These are phyloP conservation scores for Chloromyia formosa DNA, from an alignment of 2,888 invertebrate species.

Conservation along the genomic window DNA sequence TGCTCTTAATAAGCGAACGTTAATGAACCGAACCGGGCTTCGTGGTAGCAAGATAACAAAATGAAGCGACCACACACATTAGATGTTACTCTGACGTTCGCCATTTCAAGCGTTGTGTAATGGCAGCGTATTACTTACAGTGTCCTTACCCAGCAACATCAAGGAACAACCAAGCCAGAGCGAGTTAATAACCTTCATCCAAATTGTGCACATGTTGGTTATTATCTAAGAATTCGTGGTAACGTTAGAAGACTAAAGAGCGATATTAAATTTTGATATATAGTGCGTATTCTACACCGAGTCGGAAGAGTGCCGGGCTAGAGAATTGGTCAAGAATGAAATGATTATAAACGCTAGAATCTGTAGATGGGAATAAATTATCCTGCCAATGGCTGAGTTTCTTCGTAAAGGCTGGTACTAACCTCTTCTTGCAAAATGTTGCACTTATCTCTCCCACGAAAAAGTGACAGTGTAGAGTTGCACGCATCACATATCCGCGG, in stretches of 20 bases:
- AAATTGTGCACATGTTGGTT: constrained; percentile 11
- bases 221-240: constrained; percentile 25
- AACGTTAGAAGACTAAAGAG: constrained; percentile 10
- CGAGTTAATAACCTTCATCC: not conserved
- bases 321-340: not conserved
- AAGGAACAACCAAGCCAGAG: constrained; percentile 5
- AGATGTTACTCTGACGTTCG: not conserved
- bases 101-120: constrained; percentile 12
- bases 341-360: not conserved
- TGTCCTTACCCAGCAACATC: not conserved
- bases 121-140: constrained; percentile 4
- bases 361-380: not conserved
- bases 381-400: constrained; percentile 7
- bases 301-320: not conserved
- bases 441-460: no score
- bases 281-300: not conserved
- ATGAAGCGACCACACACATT: constrained; percentile 10
- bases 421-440: no score
- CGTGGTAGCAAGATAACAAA: not conserved
- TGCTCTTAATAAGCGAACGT: constrained; percentile 26
- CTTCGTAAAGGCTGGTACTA: no score
- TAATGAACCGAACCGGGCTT: constrained; percentile 17
- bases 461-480: no score
- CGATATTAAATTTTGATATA: constrained; percentile 38
- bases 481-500: no score